Percentiles rank a stretch among this genome's conserved stretches.
Conservation (phyloP, 2,113 vertebrate species). For the Tursiops truncatus region DNA sequence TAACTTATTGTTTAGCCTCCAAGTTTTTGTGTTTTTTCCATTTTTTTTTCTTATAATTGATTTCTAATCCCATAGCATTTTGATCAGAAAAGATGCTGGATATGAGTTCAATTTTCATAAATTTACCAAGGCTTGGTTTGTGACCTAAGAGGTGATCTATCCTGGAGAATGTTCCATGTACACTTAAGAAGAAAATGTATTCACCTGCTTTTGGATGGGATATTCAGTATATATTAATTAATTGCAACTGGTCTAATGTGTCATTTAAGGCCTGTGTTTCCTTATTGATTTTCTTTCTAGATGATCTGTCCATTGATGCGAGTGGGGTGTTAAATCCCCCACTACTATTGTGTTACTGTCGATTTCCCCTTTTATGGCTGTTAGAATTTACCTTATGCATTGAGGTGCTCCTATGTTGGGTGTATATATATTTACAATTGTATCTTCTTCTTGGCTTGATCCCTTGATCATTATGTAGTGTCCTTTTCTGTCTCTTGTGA, state of each 20-base stretch:
- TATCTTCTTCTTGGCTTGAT: too few relatives aligned
- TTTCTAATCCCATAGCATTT: background rate
- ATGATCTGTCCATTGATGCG: background rate
- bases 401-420: too few relatives aligned
- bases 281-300: background rate
- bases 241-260: background rate
- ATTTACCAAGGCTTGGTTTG: background rate
- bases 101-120: background rate
- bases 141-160: background rate
- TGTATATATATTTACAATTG: too few relatives aligned
- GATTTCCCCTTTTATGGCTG: too few relatives aligned
- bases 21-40: background rate
- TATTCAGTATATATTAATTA: background rate
- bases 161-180: background rate
- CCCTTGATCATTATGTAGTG: too few relatives aligned
- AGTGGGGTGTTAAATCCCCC: background rate
- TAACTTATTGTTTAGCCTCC: background rate
- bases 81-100: background rate
- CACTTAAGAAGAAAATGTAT: background rate
- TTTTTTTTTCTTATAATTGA: background rate
- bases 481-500: too few relatives aligned
- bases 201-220: background rate
- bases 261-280: background rate
- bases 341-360: too few relatives aligned
- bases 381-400: too few relatives aligned